Evolutionary conservation across 1,140 invertebrate genomes (phyloP).

Genomic region (Nasonia vitripennis): DNA sequence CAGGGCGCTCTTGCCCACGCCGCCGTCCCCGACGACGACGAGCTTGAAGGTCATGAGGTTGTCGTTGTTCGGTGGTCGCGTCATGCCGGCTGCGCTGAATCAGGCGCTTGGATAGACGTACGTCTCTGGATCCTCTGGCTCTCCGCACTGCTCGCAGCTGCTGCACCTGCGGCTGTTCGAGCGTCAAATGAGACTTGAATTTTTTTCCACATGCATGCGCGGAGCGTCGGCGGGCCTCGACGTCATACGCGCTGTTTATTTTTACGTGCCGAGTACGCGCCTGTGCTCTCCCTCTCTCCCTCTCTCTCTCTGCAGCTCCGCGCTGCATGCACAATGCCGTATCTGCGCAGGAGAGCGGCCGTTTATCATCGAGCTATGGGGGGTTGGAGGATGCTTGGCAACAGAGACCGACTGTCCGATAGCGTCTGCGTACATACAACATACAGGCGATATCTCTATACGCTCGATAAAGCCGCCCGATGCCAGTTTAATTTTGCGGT

Average conservation of each 20-base stretch:
- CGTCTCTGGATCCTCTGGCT: neutral
- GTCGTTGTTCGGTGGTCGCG: constrained; percentile 85
- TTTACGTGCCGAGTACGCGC: constrained; percentile 5
- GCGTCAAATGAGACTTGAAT: too few species aligned
- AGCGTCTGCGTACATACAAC: neutral
- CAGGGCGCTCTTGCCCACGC: constrained; percentile 92
- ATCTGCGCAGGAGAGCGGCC: neutral
- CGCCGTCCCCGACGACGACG: constrained; percentile 93
- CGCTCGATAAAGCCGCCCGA: too few species aligned
- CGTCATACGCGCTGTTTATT: constrained; percentile 33
- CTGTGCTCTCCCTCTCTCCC: neutral
- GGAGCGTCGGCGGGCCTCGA: neutral
- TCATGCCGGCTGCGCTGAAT: constrained; percentile 72
- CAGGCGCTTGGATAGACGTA: constrained; percentile 48
- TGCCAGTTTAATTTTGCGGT: neutral
- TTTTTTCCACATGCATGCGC: neutral
- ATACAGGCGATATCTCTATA: too few species aligned
- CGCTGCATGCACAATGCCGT: neutral
- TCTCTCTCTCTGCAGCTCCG: neutral
- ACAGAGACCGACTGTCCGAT: neutral
- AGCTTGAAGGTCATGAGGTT: constrained; percentile 90
- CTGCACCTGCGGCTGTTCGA: neutral
- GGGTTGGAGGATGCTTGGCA: neutral
- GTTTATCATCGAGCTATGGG: neutral
- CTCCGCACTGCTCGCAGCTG: neutral